These are phyloP conservation scores for Sebastes baramenuke DNA, from an alignment of 2,797 vertebrate species.

Conservation along the genomic window DNA sequence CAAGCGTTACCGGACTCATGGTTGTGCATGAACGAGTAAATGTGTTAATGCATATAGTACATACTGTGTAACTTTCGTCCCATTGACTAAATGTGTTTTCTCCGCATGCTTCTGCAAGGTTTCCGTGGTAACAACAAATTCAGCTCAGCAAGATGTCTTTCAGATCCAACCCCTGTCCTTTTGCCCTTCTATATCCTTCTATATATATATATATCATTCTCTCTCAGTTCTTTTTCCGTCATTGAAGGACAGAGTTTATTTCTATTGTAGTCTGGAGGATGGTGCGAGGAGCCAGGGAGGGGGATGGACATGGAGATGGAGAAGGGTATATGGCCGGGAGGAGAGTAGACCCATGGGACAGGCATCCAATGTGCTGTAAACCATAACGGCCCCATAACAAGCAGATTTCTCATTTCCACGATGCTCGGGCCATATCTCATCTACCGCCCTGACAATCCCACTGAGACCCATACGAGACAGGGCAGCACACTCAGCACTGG, in stretches of 20 bases:
- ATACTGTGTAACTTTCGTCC: not conserved
- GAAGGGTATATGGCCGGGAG: constrained; percentile 27
- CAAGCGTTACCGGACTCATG: not conserved
- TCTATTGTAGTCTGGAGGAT: not conserved
- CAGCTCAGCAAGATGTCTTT: not conserved
- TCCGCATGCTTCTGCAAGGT: constrained; percentile 8
- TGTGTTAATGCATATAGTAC: constrained; percentile 22
- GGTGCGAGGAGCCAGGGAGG: not conserved
- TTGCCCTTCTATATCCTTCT: not conserved
- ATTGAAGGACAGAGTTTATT: constrained; percentile 14
- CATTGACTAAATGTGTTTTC: constrained; percentile 7
- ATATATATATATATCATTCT: not conserved
- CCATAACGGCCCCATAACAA: constrained; percentile 71
- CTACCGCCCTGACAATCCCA: constrained; percentile 56
- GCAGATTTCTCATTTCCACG: constrained; percentile 71
- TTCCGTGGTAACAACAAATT: constrained; percentile 32
- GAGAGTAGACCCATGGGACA: constrained; percentile 70
- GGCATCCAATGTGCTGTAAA: constrained; percentile 67
- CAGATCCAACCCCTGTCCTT: not conserved
- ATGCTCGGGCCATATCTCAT: constrained; percentile 62
- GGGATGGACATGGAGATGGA: constrained; percentile 33
- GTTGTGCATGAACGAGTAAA: constrained; percentile 23
- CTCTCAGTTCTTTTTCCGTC: constrained; percentile 5
- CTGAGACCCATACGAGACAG: constrained; percentile 45
- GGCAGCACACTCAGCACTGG: constrained; percentile 51